phyloP scores from a whole-genome alignment of 2,113 vertebrate genomes.

The Phalacrocorax aristotelis region DNA sequence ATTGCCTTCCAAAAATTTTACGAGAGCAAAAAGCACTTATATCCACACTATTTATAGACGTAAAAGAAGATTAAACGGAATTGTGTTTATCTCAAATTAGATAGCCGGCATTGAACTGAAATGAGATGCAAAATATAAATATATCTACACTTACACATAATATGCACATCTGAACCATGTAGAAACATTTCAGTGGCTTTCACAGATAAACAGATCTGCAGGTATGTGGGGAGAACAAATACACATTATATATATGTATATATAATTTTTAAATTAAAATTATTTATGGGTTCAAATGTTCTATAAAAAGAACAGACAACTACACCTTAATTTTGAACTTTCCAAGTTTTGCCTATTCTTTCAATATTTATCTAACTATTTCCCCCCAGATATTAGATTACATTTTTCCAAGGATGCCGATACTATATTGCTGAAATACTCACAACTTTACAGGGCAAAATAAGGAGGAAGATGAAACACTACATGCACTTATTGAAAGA shows the following conservation, averaged over 20 bases:
- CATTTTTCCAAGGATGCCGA: background rate
- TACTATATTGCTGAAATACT: background rate
- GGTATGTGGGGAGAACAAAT: background rate
- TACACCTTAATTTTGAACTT: background rate
- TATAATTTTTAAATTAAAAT: background rate
- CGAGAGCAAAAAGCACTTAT: background rate
- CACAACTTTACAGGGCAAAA: background rate
- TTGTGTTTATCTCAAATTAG: conserved; percentile 14
- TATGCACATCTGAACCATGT: background rate
- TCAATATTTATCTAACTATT: background rate
- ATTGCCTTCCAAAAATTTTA: conserved; percentile 45
- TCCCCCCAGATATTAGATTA: background rate
- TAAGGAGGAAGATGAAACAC: background rate
- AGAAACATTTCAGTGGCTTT: background rate
- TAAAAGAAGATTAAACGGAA: conserved; percentile 1
- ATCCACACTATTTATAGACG: conserved; percentile 32
- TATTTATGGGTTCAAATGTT: background rate
- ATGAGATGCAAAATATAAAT: background rate
- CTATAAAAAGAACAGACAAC: background rate
- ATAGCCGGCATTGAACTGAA: background rate
- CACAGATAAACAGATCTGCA: background rate
- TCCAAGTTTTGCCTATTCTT: background rate
- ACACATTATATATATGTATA: background rate
- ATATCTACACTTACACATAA: background rate
- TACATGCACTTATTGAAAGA: background rate